These are phyloP conservation scores for Lerista edwardsae DNA, from an alignment of 2,797 vertebrate genomes.

Conservation along the genomic window DNA sequence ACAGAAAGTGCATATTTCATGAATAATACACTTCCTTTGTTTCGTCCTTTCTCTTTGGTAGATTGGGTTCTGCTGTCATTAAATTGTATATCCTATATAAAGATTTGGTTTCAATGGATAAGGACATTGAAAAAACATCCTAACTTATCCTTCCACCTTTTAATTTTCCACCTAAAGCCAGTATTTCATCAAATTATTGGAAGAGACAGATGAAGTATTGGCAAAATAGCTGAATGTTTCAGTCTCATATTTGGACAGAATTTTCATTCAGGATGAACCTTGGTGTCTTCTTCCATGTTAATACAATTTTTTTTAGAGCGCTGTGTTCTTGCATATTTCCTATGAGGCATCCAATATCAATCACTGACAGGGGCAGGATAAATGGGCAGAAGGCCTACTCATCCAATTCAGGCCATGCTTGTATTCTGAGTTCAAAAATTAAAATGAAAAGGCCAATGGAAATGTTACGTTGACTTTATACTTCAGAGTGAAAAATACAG, in stretches of 20 bases:
- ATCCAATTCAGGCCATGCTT: neutral
- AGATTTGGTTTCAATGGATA: neutral
- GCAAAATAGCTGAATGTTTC: neutral
- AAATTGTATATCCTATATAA: neutral
- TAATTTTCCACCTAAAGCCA: neutral
- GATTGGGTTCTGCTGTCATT: conserved; percentile 12
- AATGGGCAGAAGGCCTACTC: neutral
- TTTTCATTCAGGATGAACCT: neutral
- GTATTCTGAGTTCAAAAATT: neutral
- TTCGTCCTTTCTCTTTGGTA: conserved; percentile 2
- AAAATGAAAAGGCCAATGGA: neutral
- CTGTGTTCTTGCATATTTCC: conserved; percentile 1
- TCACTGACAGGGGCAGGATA: neutral
- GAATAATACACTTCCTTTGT: conserved; percentile 28
- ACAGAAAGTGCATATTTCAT: neutral
- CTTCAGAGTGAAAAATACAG: neutral
- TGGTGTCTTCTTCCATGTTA: conserved; percentile 4
- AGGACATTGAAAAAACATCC: neutral
- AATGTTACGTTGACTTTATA: neutral
- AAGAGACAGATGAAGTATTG: neutral
- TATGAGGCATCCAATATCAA: neutral
- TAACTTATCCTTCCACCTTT: neutral
- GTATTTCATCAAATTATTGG: neutral
- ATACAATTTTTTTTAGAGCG: neutral
- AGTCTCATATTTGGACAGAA: neutral